Conservation (phyloP, 2,113 vertebrate genomes). For the Alces alces region DNA sequence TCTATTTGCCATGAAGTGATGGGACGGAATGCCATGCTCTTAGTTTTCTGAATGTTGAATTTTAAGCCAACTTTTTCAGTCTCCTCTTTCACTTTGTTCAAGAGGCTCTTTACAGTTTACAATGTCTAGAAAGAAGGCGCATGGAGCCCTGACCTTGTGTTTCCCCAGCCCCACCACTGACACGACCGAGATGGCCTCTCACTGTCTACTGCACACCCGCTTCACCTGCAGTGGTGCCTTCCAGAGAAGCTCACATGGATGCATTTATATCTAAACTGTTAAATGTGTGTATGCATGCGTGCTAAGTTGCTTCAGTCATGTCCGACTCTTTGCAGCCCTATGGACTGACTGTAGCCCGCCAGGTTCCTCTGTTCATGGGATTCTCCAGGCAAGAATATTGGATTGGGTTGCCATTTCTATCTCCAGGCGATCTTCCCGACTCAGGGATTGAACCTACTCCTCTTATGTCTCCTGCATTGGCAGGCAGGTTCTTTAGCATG, state of each 20-base stretch:
- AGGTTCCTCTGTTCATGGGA: neutral
- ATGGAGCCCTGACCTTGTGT: too few species aligned
- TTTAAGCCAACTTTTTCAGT: neutral
- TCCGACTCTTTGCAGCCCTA: neutral
- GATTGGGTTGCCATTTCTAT: neutral
- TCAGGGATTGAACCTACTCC: accelerated
- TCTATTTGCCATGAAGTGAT: neutral
- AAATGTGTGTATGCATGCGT: neutral
- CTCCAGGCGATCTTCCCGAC: neutral
- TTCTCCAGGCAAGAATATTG: neutral
- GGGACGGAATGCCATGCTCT: neutral
- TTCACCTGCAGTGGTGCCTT: neutral
- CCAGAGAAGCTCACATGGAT: neutral
- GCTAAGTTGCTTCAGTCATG: neutral
- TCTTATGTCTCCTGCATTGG: neutral
- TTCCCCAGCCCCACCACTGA: neutral
- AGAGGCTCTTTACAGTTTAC: neutral
- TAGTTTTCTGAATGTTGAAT: neutral
- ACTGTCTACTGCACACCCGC: neutral
- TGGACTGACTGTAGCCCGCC: neutral
- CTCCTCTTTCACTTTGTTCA: neutral
- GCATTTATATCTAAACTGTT: neutral
- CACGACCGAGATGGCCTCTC: neutral
- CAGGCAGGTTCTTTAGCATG: neutral
- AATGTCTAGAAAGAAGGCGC: neutral